Evolutionary conservation across 2,888 invertebrate species (phyloP).

Genomic region (Carcina quercana): DNA sequence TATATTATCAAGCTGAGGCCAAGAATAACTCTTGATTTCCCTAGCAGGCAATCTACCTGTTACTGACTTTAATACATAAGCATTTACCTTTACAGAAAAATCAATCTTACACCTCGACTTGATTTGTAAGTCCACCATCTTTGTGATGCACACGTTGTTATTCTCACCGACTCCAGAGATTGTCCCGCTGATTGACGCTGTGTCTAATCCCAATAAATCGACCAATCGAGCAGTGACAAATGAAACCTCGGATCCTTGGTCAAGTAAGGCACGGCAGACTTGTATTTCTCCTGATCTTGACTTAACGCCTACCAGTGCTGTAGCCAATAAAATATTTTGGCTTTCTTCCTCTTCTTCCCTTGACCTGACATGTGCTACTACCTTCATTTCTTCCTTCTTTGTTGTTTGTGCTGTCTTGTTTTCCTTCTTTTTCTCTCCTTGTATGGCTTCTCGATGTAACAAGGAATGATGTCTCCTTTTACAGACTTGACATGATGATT

Average conservation of each 20-base stretch:
- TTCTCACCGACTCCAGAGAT: slow-evolving; percentile 16
- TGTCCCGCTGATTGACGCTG: slow-evolving; percentile 6
- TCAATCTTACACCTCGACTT: slow-evolving; percentile 1
- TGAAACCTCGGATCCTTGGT: slow-evolving; percentile 21
- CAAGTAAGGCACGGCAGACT: slow-evolving; percentile 17
- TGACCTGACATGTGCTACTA: slow-evolving; percentile 4
- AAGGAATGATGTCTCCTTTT: too few species aligned
- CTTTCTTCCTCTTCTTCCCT: neutral
- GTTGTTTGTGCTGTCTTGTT: too few species aligned
- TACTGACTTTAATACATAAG: slow-evolving; percentile 2
- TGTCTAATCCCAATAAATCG: slow-evolving; percentile 11
- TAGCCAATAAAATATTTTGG: slow-evolving; percentile 15
- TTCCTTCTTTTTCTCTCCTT: too few species aligned
- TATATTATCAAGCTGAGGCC: slow-evolving; percentile 3
- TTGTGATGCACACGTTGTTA: neutral
- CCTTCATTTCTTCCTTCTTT: too few species aligned
- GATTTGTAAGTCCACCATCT: slow-evolving; percentile 1
- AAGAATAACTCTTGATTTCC: slow-evolving; percentile 1
- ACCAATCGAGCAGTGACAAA: slow-evolving; percentile 19
- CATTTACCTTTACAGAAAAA: slow-evolving; percentile 1
- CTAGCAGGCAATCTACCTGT: slow-evolving; percentile 1
- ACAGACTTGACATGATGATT: too few species aligned
- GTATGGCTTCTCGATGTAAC: too few species aligned
- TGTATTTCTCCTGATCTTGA: slow-evolving; percentile 8
- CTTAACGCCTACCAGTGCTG: slow-evolving; percentile 15